These are phyloP conservation scores for Equus quagga DNA, from an alignment of 2,113 vertebrate genomes.

Conservation along the genomic window DNA sequence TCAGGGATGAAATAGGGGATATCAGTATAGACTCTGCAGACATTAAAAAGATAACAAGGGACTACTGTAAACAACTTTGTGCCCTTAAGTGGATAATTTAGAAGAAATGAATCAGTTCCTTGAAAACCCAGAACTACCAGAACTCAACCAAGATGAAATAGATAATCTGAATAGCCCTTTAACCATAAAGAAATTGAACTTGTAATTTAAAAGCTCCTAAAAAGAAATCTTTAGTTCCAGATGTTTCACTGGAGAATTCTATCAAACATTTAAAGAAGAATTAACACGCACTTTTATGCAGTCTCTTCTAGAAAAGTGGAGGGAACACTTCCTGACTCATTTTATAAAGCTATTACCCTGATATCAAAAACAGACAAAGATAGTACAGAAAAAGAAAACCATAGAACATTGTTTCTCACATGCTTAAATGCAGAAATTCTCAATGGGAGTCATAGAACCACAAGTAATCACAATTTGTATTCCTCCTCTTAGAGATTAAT, in stretches of 20 bases:
- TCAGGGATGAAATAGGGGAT: neutral
- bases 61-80: neutral
- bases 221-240: neutral
- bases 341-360: slow-evolving; percentile 15
- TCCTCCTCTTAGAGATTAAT: neutral
- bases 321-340: neutral
- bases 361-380: neutral
- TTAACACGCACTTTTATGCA: neutral
- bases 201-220: neutral
- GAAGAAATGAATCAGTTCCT: neutral
- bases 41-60: neutral
- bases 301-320: neutral
- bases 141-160: neutral
- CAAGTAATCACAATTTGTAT: neutral
- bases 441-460: neutral
- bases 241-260: slow-evolving; percentile 12
- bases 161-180: neutral
- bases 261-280: neutral
- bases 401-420: neutral
- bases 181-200: neutral
- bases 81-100: neutral
- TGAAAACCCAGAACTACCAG: neutral
- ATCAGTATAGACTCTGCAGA: neutral
- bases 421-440: neutral
- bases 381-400: neutral